Conservation (phyloP, 2,797 vertebrate species). For the Acanthurus leucopareius region DNA sequence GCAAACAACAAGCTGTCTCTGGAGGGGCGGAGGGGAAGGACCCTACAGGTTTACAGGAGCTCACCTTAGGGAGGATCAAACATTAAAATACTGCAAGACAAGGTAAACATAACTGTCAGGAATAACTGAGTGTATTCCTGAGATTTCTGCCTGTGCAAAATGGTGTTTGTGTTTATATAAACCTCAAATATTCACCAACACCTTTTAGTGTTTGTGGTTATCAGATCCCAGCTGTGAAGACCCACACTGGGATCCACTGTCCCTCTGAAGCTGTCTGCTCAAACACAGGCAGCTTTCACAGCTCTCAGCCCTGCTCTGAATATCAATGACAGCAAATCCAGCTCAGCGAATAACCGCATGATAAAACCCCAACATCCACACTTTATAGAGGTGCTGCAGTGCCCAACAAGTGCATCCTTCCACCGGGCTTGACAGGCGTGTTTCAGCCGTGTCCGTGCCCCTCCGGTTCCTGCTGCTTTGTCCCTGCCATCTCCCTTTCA, state of each 20-base stretch:
- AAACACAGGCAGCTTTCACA: conserved; percentile 77
- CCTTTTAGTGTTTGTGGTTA: conserved; percentile 12
- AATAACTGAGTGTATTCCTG: not conserved
- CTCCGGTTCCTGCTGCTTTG: conserved; percentile 13
- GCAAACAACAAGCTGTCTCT: conserved; percentile 49
- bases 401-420: conserved; percentile 7
- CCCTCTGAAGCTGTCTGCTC: conserved; percentile 18
- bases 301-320: conserved; percentile 59
- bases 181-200: conserved; percentile 14
- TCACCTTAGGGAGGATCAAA: conserved; percentile 23
- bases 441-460: not conserved
- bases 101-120: conserved; percentile 4
- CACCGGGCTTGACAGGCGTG: not conserved
- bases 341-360: conserved; percentile 45
- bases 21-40: conserved; percentile 21
- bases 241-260: conserved; percentile 78
- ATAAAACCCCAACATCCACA: conserved; percentile 27
- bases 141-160: not conserved
- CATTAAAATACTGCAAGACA: conserved; percentile 24
- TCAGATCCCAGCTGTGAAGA: conserved; percentile 71
- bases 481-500: not conserved
- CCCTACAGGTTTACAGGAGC: conserved; percentile 42
- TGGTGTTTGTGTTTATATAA: not conserved
- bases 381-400: conserved; percentile 1
- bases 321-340: conserved; percentile 71